Conservation (phyloP, 2,888 invertebrate species). For the Atrina japonica region DNA sequence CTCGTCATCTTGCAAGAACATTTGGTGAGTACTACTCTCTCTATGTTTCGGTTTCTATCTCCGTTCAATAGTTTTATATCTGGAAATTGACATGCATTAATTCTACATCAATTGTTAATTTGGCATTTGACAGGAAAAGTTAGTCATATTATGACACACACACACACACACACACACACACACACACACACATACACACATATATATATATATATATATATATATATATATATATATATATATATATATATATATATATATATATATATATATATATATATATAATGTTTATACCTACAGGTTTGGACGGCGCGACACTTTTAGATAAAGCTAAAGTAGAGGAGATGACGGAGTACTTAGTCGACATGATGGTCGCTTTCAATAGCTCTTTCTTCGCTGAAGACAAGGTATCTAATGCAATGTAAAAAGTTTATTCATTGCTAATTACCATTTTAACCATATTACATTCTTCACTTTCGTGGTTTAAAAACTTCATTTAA, state of each 20-base stretch:
- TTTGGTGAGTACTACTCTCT: constrained; percentile 18
- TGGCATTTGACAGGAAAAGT: no score
- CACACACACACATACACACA: no score
- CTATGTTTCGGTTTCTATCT: no score
- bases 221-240: not conserved
- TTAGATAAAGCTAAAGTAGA: constrained; percentile 12
- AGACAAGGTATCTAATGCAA: constrained; percentile 23
- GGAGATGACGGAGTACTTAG: constrained; percentile 3
- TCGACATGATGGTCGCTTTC: not conserved
- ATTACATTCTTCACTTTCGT: no score
- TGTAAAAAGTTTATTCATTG: no score
- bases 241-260: not conserved
- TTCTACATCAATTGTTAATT: no score
- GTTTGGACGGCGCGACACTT: constrained; percentile 2
- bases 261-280: not conserved
- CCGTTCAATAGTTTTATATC: no score
- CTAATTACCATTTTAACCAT: no score
- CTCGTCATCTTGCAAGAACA: constrained; percentile 11
- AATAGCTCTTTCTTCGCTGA: not conserved
- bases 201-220: not conserved
- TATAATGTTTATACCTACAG: not conserved
- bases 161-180: no score
- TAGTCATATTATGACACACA: no score
- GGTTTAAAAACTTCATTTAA: no score
- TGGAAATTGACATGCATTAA: no score